Base-by-base conservation (phyloP, 2,113 vertebrate species). In the Anas platyrhynchos region DNA sequence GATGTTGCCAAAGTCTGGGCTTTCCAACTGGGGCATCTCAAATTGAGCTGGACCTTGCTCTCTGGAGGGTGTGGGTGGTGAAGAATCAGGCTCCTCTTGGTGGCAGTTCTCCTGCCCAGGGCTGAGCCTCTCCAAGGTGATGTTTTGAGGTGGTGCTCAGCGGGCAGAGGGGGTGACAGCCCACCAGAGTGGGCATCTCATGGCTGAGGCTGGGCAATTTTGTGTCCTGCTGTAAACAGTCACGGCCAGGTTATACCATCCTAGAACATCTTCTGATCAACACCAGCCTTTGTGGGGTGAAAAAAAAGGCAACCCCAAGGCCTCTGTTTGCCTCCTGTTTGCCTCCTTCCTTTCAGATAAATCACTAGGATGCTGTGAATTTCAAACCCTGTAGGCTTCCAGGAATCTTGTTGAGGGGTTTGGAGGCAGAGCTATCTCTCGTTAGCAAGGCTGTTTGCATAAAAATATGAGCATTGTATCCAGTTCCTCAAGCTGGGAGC, bases 371-470 rank as follows among this genome's bases (percentile, higher is more conserved):
- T 71, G n/a, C 20, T 88, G 50, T 46, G 75, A 36, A 74, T 96
- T 95, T 86, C 61, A 54, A 25, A 59, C 23, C 4, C 65, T 25
- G 8, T 59, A 73, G 46, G 56, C 25, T 91, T 34, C 63, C 15
- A 29, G n/a, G 56, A 59, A 77, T 71, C 63, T 68, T 61, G 13
- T 22, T 46, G 32, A 73, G 38, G 16, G 36, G 3, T 71, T 89
- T 88, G 23, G 32, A 63, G 55, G 0, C 1, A 90, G 68, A 93
- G 17, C 32, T 87, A 31, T 46, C 65, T 92, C 69, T 91, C 71
- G 56, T 93, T 86, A 94, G 32, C 55, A 52, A 83, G 32, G 55
- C 31, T 65, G 17, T 75, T 95, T 72, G 87, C 65, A 88, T 71
- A 66, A 89, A 97, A 85, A 55, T 44, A 50, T 55, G 36, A 92